Conservation (phyloP, 2,888 invertebrate species). For the Xestia xanthographa region DNA sequence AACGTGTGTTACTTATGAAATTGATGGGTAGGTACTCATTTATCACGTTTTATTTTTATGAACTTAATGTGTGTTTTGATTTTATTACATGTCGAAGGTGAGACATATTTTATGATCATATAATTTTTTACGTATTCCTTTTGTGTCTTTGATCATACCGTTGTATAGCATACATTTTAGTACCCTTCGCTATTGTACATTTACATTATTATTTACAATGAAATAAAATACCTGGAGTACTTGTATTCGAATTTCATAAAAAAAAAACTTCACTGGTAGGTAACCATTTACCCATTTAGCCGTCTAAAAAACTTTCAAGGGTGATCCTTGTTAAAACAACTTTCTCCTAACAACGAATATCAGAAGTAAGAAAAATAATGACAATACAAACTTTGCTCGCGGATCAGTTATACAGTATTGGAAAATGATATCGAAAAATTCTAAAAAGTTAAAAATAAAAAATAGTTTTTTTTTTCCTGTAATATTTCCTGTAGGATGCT, state of each 20-base stretch:
- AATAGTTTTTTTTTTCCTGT: neutral
- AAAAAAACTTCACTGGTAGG: neutral
- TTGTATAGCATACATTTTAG: neutral
- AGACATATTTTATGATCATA: conserved; percentile 16
- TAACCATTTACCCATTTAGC: neutral
- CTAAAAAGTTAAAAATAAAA: neutral
- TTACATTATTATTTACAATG: too few species aligned
- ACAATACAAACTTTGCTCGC: conserved; percentile 1
- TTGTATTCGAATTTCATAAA: too few species aligned
- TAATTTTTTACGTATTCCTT: neutral
- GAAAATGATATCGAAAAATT: neutral
- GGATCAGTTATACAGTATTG: neutral
- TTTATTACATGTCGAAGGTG: conserved; percentile 7
- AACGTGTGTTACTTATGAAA: neutral
- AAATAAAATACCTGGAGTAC: neutral
- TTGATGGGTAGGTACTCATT: neutral
- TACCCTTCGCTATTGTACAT: neutral
- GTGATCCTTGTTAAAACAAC: conserved; percentile 32
- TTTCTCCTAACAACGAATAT: conserved; percentile 17
- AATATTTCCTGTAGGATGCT: too few species aligned
- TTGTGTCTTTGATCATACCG: conserved; percentile 2
- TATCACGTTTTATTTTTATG: conserved; percentile 9
- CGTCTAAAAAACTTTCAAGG: conserved; percentile 22
- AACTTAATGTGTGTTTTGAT: neutral
- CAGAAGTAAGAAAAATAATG: conserved; percentile 14